Conservation (phyloP, 2,888 invertebrate genomes). For the Lutraria lutraria region DNA sequence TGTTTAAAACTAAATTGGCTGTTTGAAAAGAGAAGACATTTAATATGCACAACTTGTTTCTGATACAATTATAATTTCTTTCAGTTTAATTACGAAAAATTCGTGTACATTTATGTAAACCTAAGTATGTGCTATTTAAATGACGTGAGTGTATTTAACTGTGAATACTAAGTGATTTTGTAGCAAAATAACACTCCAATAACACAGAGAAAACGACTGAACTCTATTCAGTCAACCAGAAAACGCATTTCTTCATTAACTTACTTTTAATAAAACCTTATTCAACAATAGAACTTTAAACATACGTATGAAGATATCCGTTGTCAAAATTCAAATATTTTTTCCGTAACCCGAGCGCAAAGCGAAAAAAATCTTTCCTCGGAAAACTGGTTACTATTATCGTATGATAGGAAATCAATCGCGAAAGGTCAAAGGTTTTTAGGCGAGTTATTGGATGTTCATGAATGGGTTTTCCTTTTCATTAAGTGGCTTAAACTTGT, state of each 20-base stretch:
- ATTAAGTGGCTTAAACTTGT: slow-evolving; percentile 9
- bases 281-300: background rate
- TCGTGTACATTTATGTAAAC: background rate
- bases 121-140: background rate
- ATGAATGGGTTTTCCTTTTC: slow-evolving; percentile 8
- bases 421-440: background rate
- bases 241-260: background rate
- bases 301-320: background rate
- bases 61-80: background rate
- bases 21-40: background rate
- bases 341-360: background rate
- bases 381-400: slow-evolving; percentile 9
- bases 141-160: background rate
- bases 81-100: background rate
- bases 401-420: slow-evolving; percentile 23
- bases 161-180: background rate
- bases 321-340: background rate
- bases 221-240: background rate
- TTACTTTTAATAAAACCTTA: background rate
- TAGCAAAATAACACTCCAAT: background rate
- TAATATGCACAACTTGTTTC: background rate
- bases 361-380: background rate
- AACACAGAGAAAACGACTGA: background rate
- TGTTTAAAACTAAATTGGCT: background rate
- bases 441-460: background rate